Conservation (phyloP, 35 echinoderm and acorn worm species). For the Hemicentrotus pulcherrimus region DNA sequence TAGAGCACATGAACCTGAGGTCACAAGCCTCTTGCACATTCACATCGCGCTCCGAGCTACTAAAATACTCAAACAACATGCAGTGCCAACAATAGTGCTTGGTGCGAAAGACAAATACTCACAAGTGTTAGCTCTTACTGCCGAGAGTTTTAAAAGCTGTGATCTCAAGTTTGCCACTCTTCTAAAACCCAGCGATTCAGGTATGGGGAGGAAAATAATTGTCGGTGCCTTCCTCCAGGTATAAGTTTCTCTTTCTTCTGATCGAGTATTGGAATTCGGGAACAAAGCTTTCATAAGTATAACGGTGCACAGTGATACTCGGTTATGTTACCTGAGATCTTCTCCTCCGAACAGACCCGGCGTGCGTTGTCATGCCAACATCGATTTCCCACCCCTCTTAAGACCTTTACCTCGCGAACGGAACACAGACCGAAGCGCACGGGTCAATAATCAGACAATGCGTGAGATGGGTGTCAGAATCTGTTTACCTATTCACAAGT, state of each 20-base stretch:
- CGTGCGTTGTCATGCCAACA: not conserved
- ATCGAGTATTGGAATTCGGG: too few relatives aligned
- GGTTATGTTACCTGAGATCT: too few relatives aligned
- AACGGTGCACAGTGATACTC: not conserved
- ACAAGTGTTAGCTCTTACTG: not conserved
- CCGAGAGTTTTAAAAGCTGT: not conserved
- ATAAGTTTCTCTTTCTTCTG: too few relatives aligned
- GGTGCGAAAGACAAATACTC: not conserved
- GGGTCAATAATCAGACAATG: slow-evolving; percentile 1
- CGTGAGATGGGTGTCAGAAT: not conserved
- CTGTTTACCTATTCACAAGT: not conserved
- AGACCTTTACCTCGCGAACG: not conserved
- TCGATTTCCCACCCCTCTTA: not conserved
- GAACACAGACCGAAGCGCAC: not conserved
- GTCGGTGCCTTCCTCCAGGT: too few relatives aligned
- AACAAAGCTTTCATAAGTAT: not conserved
- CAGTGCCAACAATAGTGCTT: not conserved
- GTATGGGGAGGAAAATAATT: too few relatives aligned
- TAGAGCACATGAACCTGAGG: not conserved
- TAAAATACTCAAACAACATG: not conserved
- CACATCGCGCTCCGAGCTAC: not conserved
- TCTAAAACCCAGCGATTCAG: too few relatives aligned
- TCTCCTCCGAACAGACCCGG: not conserved
- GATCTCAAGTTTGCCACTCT: not conserved
- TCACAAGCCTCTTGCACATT: not conserved